These are phyloP conservation scores for Odontothrips loti DNA, from an alignment of 2,888 invertebrate species.

Conservation along the genomic window DNA sequence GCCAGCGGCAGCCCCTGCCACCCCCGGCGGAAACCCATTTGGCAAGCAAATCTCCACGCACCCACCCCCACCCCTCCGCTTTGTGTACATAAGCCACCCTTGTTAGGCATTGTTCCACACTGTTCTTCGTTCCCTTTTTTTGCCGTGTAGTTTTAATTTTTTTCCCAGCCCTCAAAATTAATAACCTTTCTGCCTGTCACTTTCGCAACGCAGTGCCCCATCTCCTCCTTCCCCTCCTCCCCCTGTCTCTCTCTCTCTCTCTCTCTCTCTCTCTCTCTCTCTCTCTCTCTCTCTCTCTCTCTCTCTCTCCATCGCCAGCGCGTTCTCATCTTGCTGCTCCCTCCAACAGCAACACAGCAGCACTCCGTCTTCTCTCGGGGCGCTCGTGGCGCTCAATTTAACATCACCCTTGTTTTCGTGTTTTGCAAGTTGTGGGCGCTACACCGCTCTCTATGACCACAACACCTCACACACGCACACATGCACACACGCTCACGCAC, in stretches of 20 bases:
- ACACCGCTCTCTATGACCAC: too few relatives aligned
- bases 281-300: slow-evolving; percentile 22
- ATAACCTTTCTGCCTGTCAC: slow-evolving; percentile 22
- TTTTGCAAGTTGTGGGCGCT: too few relatives aligned
- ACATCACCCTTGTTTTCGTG: too few relatives aligned
- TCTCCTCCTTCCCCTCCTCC: too few relatives aligned
- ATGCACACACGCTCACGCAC: too few relatives aligned
- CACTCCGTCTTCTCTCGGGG: too few relatives aligned
- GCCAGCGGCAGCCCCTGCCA: too few relatives aligned
- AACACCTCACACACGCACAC: too few relatives aligned
- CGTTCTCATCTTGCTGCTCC: slow-evolving; percentile 14
- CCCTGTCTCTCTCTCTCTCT: slow-evolving; percentile 5
- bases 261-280: slow-evolving; percentile 28
- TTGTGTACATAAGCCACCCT: slow-evolving; percentile 19
- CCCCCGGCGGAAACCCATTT: neutral
- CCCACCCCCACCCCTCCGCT: neutral
- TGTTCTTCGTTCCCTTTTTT: neutral
- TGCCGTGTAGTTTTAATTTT: neutral
- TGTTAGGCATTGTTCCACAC: slow-evolving; percentile 20
- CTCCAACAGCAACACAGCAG: neutral
- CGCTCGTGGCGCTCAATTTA: too few relatives aligned
- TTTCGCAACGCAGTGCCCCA: neutral
- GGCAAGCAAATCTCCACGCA: neutral
- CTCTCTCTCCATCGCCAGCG: slow-evolving; percentile 9
- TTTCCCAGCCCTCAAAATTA: slow-evolving; percentile 6